Percentiles rank a stretch among this genome's conserved stretches.
phyloP scores from a whole-genome alignment of 1,140 invertebrate genomes.

The Saccostrea echinata region DNA sequence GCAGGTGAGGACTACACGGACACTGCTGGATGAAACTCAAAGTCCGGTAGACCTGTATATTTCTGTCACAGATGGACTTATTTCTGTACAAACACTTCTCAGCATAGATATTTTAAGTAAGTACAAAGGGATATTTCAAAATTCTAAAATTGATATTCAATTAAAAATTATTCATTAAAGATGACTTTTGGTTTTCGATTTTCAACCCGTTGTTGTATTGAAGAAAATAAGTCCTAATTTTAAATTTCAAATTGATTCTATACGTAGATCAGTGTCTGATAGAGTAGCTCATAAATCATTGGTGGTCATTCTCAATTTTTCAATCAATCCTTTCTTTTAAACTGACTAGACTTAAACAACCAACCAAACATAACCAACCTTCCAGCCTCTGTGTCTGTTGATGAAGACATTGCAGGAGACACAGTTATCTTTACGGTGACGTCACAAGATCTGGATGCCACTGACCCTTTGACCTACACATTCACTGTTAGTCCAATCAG shows the following conservation, averaged over 20 bases:
- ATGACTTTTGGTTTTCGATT: not conserved
- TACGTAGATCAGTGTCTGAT: too few species aligned
- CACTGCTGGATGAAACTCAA: conserved; percentile 37
- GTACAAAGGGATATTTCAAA: not conserved
- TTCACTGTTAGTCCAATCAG: conserved; percentile 45
- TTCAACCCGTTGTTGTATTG: too few species aligned
- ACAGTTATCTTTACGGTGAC: conserved; percentile 48
- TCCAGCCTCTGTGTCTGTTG: conserved; percentile 9
- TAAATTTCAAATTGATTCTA: too few species aligned
- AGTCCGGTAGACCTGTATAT: conserved; percentile 45
- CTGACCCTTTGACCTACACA: conserved; percentile 41
- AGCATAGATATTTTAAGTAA: conserved; percentile 43
- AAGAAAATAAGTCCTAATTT: too few species aligned
- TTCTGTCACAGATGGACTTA: conserved; percentile 49
- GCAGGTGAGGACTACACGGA: conserved; percentile 12
- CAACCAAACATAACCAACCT: conserved; percentile 52
- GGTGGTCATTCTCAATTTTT: not conserved
- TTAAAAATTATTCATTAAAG: not conserved
- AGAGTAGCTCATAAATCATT: too few species aligned
- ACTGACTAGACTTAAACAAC: conserved; percentile 51
- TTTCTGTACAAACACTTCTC: not conserved
- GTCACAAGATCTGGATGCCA: conserved; percentile 37
- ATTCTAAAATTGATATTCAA: not conserved
- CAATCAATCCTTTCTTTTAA: not conserved
- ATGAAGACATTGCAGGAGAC: conserved; percentile 37